Conservation (phyloP, 23 tunicate genomes). For the Trididemnum nubilum region DNA sequence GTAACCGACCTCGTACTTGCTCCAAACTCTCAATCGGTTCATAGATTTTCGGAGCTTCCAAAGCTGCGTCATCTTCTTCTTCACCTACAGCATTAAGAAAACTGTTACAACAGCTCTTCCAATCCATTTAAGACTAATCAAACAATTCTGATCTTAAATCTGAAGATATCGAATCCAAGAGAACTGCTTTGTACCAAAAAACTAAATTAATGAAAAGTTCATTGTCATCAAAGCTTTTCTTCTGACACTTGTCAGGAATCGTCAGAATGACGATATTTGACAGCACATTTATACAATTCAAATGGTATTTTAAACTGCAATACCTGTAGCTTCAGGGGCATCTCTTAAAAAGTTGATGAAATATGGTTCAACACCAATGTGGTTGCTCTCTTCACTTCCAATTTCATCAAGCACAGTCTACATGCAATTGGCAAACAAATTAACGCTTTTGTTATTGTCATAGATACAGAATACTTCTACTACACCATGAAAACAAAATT, state of each 20-base stretch:
- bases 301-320: too few species aligned
- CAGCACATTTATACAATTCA: too few species aligned
- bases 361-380: constrained; percentile 59
- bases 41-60: constrained; percentile 94
- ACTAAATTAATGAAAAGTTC: not conserved
- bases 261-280: too few species aligned
- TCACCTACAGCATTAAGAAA: constrained; percentile 50
- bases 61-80: constrained; percentile 93
- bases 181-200: not conserved
- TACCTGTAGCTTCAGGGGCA: constrained; percentile 95
- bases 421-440: not conserved
- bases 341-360: constrained; percentile 89
- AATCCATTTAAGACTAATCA: too few species aligned
- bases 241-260: too few species aligned
- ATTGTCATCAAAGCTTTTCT: too few species aligned
- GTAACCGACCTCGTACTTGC: constrained; percentile 51
- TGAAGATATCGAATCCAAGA: constrained; percentile 6
- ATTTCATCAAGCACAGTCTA: constrained; percentile 57
- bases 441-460: not conserved
- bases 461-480: too few species aligned
- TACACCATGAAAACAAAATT: too few species aligned
- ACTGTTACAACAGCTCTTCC: not conserved
- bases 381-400: constrained; percentile 43
- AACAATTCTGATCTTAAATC: too few species aligned
- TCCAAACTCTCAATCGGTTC: constrained; percentile 73